Evolutionary conservation across 2,113 vertebrate species (phyloP).

Genomic region (Suncus etruscus): DNA sequence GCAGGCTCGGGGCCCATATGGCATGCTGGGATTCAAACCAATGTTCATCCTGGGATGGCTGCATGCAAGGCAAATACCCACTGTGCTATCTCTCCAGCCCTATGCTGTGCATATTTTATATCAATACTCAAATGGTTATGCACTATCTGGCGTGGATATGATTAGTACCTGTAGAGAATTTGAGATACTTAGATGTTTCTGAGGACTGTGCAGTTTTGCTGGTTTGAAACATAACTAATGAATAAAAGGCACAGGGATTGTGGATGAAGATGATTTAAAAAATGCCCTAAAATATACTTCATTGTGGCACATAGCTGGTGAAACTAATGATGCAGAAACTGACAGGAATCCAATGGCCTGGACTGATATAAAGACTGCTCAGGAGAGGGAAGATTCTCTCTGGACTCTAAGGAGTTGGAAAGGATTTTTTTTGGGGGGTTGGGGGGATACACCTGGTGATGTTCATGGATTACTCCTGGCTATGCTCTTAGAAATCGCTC

Average conservation of each 20-base stretch:
- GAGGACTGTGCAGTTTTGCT: background rate
- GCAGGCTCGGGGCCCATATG: no score
- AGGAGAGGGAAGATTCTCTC: background rate
- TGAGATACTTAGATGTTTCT: background rate
- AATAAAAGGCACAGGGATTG: background rate
- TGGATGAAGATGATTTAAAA: background rate
- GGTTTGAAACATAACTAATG: background rate
- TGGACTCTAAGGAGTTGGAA: background rate
- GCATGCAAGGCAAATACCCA: no score
- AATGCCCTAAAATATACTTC: background rate
- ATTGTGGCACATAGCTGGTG: background rate
- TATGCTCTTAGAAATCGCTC: no score
- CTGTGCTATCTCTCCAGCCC: no score
- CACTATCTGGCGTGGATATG: background rate
- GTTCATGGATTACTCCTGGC: no score
- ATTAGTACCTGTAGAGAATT: background rate
- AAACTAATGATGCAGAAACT: slow-evolving; percentile 24
- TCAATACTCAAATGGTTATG: slow-evolving; percentile 37
- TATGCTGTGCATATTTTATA: background rate
- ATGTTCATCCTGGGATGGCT: no score
- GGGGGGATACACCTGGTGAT: no score
- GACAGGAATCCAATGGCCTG: background rate
- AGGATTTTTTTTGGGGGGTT: background rate
- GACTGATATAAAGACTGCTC: background rate
- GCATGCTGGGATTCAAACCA: no score